Evolutionary conservation across 2,888 invertebrate species (phyloP), one percentile per base, ranked within the genome.

Genomic region (Priocnemis perturbator): DNA sequence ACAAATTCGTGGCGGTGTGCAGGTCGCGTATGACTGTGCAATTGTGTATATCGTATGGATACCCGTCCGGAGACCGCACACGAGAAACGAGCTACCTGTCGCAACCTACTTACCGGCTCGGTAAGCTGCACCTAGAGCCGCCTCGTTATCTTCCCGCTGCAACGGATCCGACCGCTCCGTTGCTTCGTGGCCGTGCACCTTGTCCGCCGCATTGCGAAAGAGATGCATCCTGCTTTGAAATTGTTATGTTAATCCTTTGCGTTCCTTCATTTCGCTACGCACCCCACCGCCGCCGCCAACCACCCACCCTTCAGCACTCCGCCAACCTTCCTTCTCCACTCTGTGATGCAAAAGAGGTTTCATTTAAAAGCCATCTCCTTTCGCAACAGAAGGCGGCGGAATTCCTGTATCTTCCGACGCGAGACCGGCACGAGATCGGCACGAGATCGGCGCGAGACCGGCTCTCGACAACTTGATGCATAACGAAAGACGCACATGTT

Each of bases 51-150:
- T 17, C 50, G 50, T 14, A 19, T 17, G n/a, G n/a, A 59, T 21
- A 19, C 17, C 44, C n/a, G 26, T 1, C 9, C 9, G 1, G 19
- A 37, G 37, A 45, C 44, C 58, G 45, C 58, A 47, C 47, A n/a
- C 45, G 45, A 59, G 45, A 21, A 59, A 59, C 58, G 58, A 59
- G 67, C 77, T 76, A 79, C 73, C 71, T 76, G 76, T 64, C 71
- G 76, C 78, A 81, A 76, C 81, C 80, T 79, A 82, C 78, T 83
- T 82, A 79, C 71, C 62, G 61, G 52, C 72, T 66, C 67, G 65
- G 67, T 73, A 78, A 78, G 67, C 71, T 71, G 73, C 74, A 74
- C 67, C 69, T 70, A 79, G 60, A 45, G 63, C 72, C 66, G 69
- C 61, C 69, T 58, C 64, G 72, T 72, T 76, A 72, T 64, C 60